Evolutionary conservation across 2,113 vertebrate species (phyloP).

Genomic region (Hippocampus mohnikei): DNA sequence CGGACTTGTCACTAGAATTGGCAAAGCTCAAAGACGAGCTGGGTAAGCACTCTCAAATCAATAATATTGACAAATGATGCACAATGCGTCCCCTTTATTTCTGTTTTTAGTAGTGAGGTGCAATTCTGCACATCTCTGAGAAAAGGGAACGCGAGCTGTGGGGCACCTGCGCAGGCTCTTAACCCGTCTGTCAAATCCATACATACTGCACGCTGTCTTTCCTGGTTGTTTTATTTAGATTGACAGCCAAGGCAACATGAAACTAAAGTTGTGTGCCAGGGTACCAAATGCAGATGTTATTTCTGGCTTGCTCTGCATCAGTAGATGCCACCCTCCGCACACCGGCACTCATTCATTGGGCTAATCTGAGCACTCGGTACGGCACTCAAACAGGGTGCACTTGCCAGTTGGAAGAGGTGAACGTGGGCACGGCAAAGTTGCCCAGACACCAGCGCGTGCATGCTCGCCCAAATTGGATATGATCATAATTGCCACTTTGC

Average conservation of each 20-base stretch:
- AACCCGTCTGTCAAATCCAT: conserved; percentile 9
- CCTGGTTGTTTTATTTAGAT: neutral
- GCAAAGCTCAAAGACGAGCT: conserved; percentile 76
- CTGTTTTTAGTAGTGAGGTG: neutral
- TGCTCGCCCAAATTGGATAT: neutral
- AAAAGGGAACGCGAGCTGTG: neutral
- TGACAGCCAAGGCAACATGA: neutral
- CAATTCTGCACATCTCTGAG: conserved; percentile 1
- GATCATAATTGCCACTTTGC: no score
- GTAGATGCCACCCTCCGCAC: neutral
- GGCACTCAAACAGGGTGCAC: no score
- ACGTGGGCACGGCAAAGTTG: neutral
- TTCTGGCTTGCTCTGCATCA: neutral
- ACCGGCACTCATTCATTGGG: neutral
- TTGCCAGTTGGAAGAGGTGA: neutral
- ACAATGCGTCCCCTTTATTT: neutral
- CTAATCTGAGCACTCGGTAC: neutral
- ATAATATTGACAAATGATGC: neutral
- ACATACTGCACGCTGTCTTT: neutral
- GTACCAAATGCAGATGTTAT: neutral
- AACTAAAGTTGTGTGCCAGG: neutral
- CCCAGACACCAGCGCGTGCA: neutral
- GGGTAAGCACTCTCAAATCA: conserved; percentile 70
- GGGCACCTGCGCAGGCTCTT: neutral
- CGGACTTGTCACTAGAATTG: conserved; percentile 78